Base-by-base conservation (phyloP, 1,140 invertebrate species). In the Drosophila orena region DNA sequence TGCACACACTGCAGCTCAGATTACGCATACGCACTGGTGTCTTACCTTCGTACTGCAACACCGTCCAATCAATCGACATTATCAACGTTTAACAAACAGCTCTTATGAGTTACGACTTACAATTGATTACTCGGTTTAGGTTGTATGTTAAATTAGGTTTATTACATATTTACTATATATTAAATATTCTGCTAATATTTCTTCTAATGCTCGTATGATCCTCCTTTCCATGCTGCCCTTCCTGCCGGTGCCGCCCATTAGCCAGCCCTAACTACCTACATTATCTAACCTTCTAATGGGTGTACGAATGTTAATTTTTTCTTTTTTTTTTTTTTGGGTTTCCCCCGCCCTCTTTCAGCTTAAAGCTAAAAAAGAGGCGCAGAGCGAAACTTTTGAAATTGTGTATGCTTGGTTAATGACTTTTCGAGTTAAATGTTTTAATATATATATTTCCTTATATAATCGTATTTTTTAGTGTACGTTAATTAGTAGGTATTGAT, bases 401-500 rank as follows among this genome's bases (percentile, higher is more conserved):
- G 47, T 71, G 56, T 61, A 85, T 66, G 77, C 73, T 69, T 70
- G 78, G 57, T 66, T 75, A 81, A 78, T 81, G 73, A 70, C 38
- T 47, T 69, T 49, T 58, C 50, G 58, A 79, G 53, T 68, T 81
- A 70, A 88, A 65, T 81, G 60, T 72, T 72, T 81, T 65, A 54
- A 62, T 65, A 75, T 83, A 75, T 83, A 73, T 70, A 72, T 79
- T 46, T 77, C 50, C 62, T 55, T 75, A 81, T 75, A 70, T 83
- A 81, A 79, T 73, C 70, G 58, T 81, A 78, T 72, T 77, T 79
- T 47, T 68, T 88, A 81, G 61, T 78, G 79, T 68, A 75, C 81
- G 69, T 81, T 81, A 88, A 61, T 79, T 68, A 79, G 75, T 88
- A 88, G 79, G 75, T 78, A 78, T 86, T 88, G 73, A 83, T 64